Evolutionary conservation across 2,113 vertebrate genomes (phyloP), one percentile per base, ranked within the genome.

Genomic region (Chionodraco myersi): DNA sequence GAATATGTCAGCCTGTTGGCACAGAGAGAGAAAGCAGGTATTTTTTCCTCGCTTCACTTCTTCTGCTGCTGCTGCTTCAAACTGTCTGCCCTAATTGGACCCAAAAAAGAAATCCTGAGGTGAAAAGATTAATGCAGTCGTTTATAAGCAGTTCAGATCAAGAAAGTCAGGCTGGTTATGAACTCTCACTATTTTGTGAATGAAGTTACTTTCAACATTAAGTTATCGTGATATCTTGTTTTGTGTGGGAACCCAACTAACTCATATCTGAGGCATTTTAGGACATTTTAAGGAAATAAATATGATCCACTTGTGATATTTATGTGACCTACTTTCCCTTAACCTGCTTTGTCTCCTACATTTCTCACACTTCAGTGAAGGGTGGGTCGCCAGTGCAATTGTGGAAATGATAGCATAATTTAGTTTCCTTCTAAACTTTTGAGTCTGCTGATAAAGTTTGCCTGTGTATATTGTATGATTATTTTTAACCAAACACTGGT

Each of bases 11-110:
- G 36, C 36, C 36, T 45, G 44, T 72, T 73, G 77, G 62, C 36
- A 70, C 68, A 69, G 75, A n/a, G 59, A 74, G 49, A 74, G n/a
- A 23, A 41, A 63, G 57, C 48, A 13, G 16, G 57, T 41, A 82
- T 88, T 63, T 70, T 77, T 56, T 61, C 49, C 34, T 45, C 13
- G 52, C 73, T 64, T 30, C 15, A 54, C 51, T 79, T 75, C 51
- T 79, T 75, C 61, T 74, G 26, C n/a, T 80, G 77, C 51, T 75
- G 70, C 65, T 58, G 65, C 74, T 71, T 75, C 16, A 72, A 85
- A 80, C 66, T 80, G 75, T 66, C 47, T 18, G 11, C 69, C 72
- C 58, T 82, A 87, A 90, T 88, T 86, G 78, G 75, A 62, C 54
- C 58, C 14, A 7, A 15, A 75, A 82, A 80, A 61, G 11, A 83